phyloP scores from a whole-genome alignment of 2,888 invertebrate genomes.

The Dione juno region DNA sequence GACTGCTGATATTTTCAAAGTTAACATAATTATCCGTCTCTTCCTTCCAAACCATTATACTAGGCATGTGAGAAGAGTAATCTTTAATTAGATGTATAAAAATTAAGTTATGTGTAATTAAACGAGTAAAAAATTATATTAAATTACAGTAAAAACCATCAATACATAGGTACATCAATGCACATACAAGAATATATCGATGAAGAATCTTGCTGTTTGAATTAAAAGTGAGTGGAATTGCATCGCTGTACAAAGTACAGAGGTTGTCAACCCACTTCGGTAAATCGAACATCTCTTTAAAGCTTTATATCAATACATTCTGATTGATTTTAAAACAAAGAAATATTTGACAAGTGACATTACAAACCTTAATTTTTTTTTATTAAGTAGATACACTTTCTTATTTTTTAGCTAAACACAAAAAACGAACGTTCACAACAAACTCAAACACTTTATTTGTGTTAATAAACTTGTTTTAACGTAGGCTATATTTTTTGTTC shows the following conservation, averaged over 20 bases:
- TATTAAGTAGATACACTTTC: not conserved
- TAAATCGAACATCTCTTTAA: slow-evolving; percentile 40
- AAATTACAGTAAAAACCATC: not conserved
- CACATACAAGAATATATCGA: not conserved
- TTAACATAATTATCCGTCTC: no score
- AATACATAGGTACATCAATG: not conserved
- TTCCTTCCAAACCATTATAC: no score
- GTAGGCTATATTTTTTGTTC: not conserved
- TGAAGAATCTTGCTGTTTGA: slow-evolving; percentile 41
- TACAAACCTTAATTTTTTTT: not conserved
- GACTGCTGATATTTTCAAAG: no score
- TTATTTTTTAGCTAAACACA: not conserved
- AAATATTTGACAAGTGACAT: not conserved
- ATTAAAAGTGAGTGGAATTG: slow-evolving; percentile 23
- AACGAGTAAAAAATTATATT: not conserved
- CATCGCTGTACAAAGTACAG: slow-evolving; percentile 33
- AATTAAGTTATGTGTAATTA: no score
- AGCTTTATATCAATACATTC: not conserved
- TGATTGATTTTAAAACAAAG: slow-evolving; percentile 1
- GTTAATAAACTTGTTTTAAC: not conserved
- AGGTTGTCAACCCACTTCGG: slow-evolving; percentile 43
- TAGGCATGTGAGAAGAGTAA: no score
- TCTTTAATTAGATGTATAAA: no score
- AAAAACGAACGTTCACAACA: not conserved
- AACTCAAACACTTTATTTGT: not conserved